Percentiles rank a stretch among this genome's conserved stretches.
phyloP scores from a whole-genome alignment of 2,888 invertebrate genomes.

The Prosopocoilus inquinatus region DNA sequence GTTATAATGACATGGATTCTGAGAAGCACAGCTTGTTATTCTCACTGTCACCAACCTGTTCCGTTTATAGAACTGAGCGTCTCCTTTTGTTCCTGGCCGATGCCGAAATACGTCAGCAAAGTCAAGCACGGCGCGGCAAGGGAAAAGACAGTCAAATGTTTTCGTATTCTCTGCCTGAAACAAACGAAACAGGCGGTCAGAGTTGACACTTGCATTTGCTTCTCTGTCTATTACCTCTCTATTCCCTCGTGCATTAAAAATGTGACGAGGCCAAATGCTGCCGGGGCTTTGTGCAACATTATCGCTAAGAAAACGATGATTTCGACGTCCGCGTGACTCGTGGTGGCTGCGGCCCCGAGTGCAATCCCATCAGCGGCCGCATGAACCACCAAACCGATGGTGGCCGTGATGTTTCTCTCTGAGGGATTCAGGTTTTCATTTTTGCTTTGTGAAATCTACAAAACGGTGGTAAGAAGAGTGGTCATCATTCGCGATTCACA shows the following conservation, averaged over 20 bases:
- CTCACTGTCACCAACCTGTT: conserved; percentile 62
- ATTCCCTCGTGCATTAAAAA: conserved; percentile 94
- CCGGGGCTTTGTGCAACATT: conserved; percentile 99
- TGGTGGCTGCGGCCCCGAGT: conserved; percentile 96
- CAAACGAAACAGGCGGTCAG: not conserved
- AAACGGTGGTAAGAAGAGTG: not conserved
- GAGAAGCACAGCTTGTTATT: not conserved
- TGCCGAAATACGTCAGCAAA: conserved; percentile 87
- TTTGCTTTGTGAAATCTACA: conserved; percentile 54
- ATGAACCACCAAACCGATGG: conserved; percentile 95
- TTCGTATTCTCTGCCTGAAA: conserved; percentile 72
- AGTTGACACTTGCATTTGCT: too few species aligned
- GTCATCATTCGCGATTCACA: conserved; percentile 3
- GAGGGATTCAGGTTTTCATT: conserved; percentile 60
- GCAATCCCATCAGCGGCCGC: conserved; percentile 98
- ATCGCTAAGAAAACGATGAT: conserved; percentile 97
- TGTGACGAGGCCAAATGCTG: conserved; percentile 98
- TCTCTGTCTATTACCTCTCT: conserved; percentile 70
- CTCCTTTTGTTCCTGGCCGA: conserved; percentile 92
- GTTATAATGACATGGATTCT: not conserved
- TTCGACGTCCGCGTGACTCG: conserved; percentile 94
- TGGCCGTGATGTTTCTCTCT: conserved; percentile 86
- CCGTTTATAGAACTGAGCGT: conserved; percentile 85
- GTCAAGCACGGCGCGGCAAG: conserved; percentile 89
- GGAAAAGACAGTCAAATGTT: conserved; percentile 89